These are phyloP conservation scores for Diarsia rubi DNA, from an alignment of 2,888 invertebrate species.

Conservation along the genomic window DNA sequence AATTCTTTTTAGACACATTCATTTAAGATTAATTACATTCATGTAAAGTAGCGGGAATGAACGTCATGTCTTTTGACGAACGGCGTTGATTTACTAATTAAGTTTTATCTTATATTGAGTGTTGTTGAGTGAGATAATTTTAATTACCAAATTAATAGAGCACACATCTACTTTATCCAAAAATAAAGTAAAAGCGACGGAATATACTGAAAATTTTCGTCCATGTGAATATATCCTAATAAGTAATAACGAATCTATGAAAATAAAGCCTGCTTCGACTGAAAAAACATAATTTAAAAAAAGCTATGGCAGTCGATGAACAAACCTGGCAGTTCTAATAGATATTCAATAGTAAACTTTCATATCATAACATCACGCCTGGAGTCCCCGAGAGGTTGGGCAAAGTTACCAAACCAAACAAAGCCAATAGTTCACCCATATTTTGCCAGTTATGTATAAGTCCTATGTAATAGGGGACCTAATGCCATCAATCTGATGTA, in stretches of 20 bases:
- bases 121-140: not conserved
- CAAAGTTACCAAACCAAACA: too few species aligned
- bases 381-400: too few species aligned
- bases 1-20: slow-evolving; percentile 20
- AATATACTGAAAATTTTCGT: not conserved
- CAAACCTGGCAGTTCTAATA: not conserved
- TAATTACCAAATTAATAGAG: not conserved
- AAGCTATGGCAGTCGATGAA: not conserved
- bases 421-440: too few species aligned
- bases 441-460: too few species aligned
- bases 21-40: slow-evolving; percentile 17
- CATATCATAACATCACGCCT: not conserved
- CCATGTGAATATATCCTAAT: not conserved
- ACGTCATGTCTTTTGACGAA: not conserved
- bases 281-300: too few species aligned
- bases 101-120: not conserved
- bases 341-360: not conserved
- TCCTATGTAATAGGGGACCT: too few species aligned
- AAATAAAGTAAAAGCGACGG: not conserved
- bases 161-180: not conserved
- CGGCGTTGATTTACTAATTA: slow-evolving; percentile 3
- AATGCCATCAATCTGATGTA: too few species aligned
- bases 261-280: not conserved
- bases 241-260: not conserved
- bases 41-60: slow-evolving; percentile 11